A percentile compares a stretch with the other conserved stretches of the same genome.
These are phyloP conservation scores for Ochotona princeps DNA, from an alignment of 2,113 vertebrate species.

Conservation along the genomic window DNA sequence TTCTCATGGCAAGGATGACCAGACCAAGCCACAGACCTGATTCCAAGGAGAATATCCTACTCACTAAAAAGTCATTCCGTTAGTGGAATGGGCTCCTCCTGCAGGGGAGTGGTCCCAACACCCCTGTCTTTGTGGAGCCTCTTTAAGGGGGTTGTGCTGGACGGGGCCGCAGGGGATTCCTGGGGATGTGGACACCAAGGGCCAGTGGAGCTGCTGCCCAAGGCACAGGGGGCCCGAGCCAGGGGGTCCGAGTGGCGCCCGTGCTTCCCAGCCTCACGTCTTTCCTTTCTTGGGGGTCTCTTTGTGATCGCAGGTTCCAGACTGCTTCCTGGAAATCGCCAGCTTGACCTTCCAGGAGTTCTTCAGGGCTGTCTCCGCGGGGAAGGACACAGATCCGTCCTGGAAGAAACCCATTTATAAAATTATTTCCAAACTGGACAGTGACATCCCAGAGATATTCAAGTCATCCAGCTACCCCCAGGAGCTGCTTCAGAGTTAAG, in stretches of 20 bases:
- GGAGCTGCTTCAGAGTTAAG: constrained; percentile 78
- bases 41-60: neutral
- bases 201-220: neutral
- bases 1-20: neutral
- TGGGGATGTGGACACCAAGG: no score
- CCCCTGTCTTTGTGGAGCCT: neutral
- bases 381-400: constrained; percentile 95
- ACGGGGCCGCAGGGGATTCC: neutral
- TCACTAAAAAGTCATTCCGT: neutral
- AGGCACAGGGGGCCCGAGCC: neutral
- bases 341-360: constrained; percentile 96
- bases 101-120: neutral
- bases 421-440: constrained; percentile 98
- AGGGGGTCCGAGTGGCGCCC: neutral
- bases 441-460: constrained; percentile 94
- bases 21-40: constrained; percentile 8
- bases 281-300: constrained; percentile 62
- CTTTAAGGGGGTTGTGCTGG: neutral
- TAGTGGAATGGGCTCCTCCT: neutral
- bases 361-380: constrained; percentile 91
- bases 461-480: constrained; percentile 91
- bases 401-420: constrained; percentile 99
- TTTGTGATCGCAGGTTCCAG: constrained; percentile 90
- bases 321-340: constrained; percentile 94
- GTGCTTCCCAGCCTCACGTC: constrained; percentile 38